Base-by-base conservation (phyloP, 2,888 invertebrate species). In the Dyspetes luteomarginatus region DNA sequence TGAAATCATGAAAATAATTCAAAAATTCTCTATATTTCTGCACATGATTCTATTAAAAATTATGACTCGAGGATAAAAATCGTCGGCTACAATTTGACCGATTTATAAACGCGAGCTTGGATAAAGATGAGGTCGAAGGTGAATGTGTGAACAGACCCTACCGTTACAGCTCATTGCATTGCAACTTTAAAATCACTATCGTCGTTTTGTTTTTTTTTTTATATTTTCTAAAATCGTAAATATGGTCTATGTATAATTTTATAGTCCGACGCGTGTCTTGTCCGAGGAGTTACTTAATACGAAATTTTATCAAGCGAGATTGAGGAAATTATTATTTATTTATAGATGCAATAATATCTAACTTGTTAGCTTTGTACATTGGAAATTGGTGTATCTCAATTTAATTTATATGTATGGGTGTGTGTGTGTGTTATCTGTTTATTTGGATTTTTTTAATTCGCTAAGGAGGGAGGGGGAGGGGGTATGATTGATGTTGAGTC, bases 281-380 rank as follows among this genome's bases (percentile, higher is more conserved):
- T 71, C 36, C 45, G 43, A 68, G 64, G 55, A 76, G 45, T 62
- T 75, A 43, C 69, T 76, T 71, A 74, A 81, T 72, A 76, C 64
- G 64, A 80, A 62, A 77, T 83, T 58, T 71, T 62, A 50, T 30
- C 56, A 84, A 82, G 81, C 80, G 78, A 84, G 60, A 80, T 76
- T 80, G 64, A 82, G 69, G 76, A 83, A 81, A 81, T 83, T 36
- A 73, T 76, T 82, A 79, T 62, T 52, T 73, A 58, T 76, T 68
- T 50, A 81, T 77, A 77, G 67, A 81, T 77, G 68, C 73, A 81
- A 77, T 77, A 81, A 55, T 73, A 19, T 73, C 81, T 81, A 81
- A 62, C 68, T 67, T 73, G 64, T 81, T 73, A 69, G 69, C 68
- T 81, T 81, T 81, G 81, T 81, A 81, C 81, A 81, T 77, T 73